Base-by-base conservation (phyloP, 2,113 vertebrate genomes). In the Pithys albifrons region DNA sequence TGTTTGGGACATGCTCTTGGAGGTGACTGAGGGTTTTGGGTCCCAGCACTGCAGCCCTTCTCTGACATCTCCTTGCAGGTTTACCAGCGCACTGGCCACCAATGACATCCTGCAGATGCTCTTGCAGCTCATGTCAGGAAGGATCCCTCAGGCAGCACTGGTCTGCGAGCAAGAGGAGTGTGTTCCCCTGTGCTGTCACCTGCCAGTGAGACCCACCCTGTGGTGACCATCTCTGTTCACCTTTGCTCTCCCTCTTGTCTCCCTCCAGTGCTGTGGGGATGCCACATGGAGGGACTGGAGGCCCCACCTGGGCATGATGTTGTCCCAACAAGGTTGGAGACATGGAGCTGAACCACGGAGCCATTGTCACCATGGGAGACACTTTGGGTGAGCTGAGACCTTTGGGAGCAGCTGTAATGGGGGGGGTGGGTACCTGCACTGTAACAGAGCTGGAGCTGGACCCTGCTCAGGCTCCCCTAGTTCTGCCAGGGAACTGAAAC, bases 61-160 rank as follows among this genome's bases (percentile, higher is more conserved):
- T 66, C 67, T 81, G 41, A 59, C 83, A 39, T 91, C 29, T 92
- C 57, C 49, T 91, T 58, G 35, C 98, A 99, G 99, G 97, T 99
- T 99, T 96, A 99, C 98, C 89, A 98, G 97, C 88, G 99, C 98
- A 0, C 94, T 99, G 93, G 97, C 97, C 13, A 78, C 96, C 95
- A 98, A 97, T 0, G 99, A 99, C 90, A 98, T 99, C 0, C 97
- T 99, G 85, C 99, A 99, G 97, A 99, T 99, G 7, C 94, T 99
- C 66, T 99, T 99, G 96, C 99, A 99, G 97, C 98, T 99, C 86
- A 98, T 99, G 97, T 99, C 99, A 0, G 98, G 99, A 77, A 98
- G 98, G 93, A 98, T 99, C 29, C 99, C 99, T 9, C 97, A 99
- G 52, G 98, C 98, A 92, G 97, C 98, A 6, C 97, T 93, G 98